phyloP scores from a whole-genome alignment of 1,140 invertebrate species.

The Tetraneura akinire region DNA sequence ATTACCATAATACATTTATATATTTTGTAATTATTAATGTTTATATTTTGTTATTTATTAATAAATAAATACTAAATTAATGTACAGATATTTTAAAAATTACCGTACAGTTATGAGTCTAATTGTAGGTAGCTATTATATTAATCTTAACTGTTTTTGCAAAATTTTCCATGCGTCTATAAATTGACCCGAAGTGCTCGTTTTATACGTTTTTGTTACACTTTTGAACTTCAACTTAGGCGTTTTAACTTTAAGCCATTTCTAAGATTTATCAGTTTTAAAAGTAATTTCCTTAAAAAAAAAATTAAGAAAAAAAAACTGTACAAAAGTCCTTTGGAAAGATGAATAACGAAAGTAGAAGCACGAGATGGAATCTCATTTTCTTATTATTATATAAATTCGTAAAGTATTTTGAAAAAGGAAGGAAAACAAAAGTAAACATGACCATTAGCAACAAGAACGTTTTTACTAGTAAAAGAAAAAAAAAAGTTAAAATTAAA shows the following conservation, averaged over 20 bases:
- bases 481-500: slow-evolving; percentile 38
- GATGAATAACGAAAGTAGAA: slow-evolving; percentile 9
- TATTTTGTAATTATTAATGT: too few relatives aligned
- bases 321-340: slow-evolving; percentile 18
- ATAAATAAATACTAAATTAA: neutral
- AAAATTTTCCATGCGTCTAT: neutral
- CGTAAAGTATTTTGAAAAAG: slow-evolving; percentile 13
- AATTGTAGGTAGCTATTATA: neutral
- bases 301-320: slow-evolving; percentile 22
- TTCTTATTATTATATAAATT: slow-evolving; percentile 28
- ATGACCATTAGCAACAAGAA: neutral
- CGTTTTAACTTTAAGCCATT: slow-evolving; percentile 30
- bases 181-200: neutral
- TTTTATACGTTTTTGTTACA: slow-evolving; percentile 33
- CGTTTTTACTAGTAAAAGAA: neutral
- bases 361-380: slow-evolving; percentile 14
- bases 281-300: slow-evolving; percentile 45
- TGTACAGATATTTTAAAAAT: neutral
- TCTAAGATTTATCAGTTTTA: slow-evolving; percentile 38
- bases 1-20: too few relatives aligned
- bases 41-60: too few relatives aligned
- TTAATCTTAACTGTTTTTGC: slow-evolving; percentile 20
- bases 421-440: slow-evolving; percentile 12
- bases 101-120: neutral
- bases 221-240: slow-evolving; percentile 21